phyloP scores from a whole-genome alignment of 2,797 vertebrate species.

The Neolamprologus multifasciatus region DNA sequence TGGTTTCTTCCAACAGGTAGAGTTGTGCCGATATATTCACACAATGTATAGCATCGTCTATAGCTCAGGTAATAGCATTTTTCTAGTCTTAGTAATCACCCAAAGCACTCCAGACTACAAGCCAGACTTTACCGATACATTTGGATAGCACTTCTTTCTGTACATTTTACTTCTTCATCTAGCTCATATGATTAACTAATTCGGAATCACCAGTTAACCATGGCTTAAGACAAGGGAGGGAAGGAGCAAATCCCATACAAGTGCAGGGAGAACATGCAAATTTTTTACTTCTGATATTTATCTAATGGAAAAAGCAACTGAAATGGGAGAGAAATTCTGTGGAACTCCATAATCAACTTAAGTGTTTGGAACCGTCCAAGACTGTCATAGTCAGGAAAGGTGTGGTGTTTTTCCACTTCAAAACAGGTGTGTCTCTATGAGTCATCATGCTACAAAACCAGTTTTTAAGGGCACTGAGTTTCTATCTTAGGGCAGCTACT shows the following conservation, averaged over 20 bases:
- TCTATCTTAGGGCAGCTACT: neutral
- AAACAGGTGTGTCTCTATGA: neutral
- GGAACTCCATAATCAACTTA: neutral
- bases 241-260: neutral
- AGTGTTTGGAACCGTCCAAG: neutral
- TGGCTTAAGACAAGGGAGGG: neutral
- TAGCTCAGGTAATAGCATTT: neutral
- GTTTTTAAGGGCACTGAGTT: neutral
- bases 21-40: neutral
- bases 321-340: neutral
- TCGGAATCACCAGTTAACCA: neutral
- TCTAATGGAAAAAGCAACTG: neutral
- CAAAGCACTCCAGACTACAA: neutral
- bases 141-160: neutral
- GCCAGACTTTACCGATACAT: neutral
- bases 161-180: neutral
- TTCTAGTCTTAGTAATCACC: neutral
- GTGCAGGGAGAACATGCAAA: neutral
- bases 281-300: neutral
- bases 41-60: neutral
- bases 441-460: neutral
- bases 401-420: neutral
- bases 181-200: neutral
- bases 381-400: neutral
- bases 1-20: neutral